These are phyloP conservation scores for Chionoecetes opilio DNA, from an alignment of 1,140 invertebrate genomes.

Conservation along the genomic window DNA sequence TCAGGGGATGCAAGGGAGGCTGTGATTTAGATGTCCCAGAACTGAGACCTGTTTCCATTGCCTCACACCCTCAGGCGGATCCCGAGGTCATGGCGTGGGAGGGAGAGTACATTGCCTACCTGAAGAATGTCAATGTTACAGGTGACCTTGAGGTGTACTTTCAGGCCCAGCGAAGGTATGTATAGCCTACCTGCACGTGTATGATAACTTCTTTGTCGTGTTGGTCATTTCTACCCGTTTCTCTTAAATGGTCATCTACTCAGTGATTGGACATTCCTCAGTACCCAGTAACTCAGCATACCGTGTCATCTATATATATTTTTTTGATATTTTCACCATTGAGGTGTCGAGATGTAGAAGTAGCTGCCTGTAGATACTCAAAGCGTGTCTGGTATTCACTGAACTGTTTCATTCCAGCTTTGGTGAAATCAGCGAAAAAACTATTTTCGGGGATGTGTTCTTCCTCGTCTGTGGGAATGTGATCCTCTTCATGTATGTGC, in stretches of 20 bases:
- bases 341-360: neutral
- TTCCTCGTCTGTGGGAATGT: slow-evolving; percentile 85
- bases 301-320: neutral
- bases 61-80: slow-evolving; percentile 80
- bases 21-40: no score
- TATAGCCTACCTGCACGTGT: neutral
- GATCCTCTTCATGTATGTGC: slow-evolving; percentile 86
- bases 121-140: slow-evolving; percentile 83
- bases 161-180: slow-evolving; percentile 87
- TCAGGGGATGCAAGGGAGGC: no score
- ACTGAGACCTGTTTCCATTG: neutral
- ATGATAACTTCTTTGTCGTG: no score
- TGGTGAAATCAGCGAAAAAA: slow-evolving; percentile 82
- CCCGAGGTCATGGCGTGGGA: slow-evolving; percentile 86
- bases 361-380: neutral
- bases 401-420: slow-evolving; percentile 75
- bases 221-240: no score
- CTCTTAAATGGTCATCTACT: no score
- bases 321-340: neutral
- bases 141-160: slow-evolving; percentile 86
- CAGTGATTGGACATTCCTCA: no score
- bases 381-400: neutral
- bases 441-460: slow-evolving; percentile 85
- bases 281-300: no score
- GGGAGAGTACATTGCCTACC: slow-evolving; percentile 85